phyloP scores from a whole-genome alignment of 1,140 invertebrate species.

The Lysiphlebus fabarum region DNA sequence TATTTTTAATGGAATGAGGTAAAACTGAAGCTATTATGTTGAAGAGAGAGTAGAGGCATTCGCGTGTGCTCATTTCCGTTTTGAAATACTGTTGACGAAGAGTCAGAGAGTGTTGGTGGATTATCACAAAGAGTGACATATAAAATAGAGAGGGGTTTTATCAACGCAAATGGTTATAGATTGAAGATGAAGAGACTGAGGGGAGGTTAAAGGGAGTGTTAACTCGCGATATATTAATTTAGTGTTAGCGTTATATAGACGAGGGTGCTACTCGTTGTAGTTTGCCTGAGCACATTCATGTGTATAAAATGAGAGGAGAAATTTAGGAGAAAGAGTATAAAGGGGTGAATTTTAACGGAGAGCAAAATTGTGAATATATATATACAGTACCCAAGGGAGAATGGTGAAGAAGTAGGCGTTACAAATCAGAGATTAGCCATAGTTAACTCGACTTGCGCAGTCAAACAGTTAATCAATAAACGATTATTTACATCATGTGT shows the following conservation, averaged over 20 bases:
- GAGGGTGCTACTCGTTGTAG: too few relatives aligned
- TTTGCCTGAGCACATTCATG: too few relatives aligned
- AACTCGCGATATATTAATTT: slow-evolving; percentile 59
- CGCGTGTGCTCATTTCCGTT: slow-evolving; percentile 56
- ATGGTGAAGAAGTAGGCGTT: slow-evolving; percentile 42
- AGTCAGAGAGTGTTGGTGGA: slow-evolving; percentile 25
- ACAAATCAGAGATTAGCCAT: slow-evolving; percentile 57
- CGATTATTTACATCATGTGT: slow-evolving; percentile 51
- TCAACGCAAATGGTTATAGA: background rate
- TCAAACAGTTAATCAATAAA: slow-evolving; percentile 57
- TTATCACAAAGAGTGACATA: slow-evolving; percentile 3
- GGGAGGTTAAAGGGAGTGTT: slow-evolving; percentile 35
- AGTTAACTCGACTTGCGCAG: slow-evolving; percentile 56
- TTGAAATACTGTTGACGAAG: slow-evolving; percentile 39
- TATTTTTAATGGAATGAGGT: slow-evolving; percentile 18
- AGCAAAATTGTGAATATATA: slow-evolving; percentile 15
- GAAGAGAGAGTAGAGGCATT: slow-evolving; percentile 46
- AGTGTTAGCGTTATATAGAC: slow-evolving; percentile 48
- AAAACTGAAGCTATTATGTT: slow-evolving; percentile 24
- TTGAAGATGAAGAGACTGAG: slow-evolving; percentile 20
- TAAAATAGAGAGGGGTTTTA: slow-evolving; percentile 2
- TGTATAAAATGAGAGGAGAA: slow-evolving; percentile 15
- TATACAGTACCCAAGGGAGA: background rate
- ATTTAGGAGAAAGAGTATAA: slow-evolving; percentile 39
- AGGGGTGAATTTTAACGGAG: slow-evolving; percentile 39